These are phyloP conservation scores for Oscheius onirici DNA, from an alignment of 2,888 invertebrate species.

Conservation along the genomic window DNA sequence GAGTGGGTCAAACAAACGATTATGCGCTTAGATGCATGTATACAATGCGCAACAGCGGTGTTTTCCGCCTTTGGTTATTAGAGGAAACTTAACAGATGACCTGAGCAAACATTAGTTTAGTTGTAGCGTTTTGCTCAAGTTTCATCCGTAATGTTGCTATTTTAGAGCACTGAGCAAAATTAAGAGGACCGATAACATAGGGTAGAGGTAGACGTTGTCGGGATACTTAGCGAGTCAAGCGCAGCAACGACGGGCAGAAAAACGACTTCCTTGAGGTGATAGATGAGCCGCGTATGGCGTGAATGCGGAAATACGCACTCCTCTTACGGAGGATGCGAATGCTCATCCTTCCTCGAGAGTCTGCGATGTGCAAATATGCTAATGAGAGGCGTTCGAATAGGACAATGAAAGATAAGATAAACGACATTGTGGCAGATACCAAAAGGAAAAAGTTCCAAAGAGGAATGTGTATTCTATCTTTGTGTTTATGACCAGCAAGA, in stretches of 20 bases:
- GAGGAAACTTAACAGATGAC: conserved; percentile 3
- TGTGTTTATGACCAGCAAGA: conserved; percentile 27
- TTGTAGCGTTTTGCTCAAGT: not conserved
- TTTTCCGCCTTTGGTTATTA: not conserved
- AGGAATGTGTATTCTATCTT: conserved; percentile 12
- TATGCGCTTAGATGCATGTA: too few relatives aligned
- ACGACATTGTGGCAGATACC: not conserved
- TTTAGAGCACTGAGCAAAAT: not conserved
- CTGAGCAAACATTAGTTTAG: not conserved
- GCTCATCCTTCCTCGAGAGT: conserved; percentile 29
- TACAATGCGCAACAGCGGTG: too few relatives aligned
- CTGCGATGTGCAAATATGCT: conserved; percentile 29
- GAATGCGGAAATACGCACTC: conserved; percentile 27
- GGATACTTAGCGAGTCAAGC: not conserved
- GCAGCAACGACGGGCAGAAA: conserved; percentile 3
- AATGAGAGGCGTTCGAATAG: conserved; percentile 30
- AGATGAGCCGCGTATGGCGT: conserved; percentile 6
- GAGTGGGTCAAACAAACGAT: too few relatives aligned
- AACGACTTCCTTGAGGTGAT: conserved; percentile 9
- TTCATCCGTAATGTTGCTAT: conserved; percentile 5
- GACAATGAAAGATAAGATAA: conserved; percentile 13
- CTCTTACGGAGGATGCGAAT: conserved; percentile 23
- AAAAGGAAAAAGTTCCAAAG: not conserved
- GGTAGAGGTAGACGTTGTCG: not conserved
- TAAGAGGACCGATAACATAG: not conserved